Conservation (phyloP, 2,888 invertebrate genomes). For the Tenthredo livida region DNA sequence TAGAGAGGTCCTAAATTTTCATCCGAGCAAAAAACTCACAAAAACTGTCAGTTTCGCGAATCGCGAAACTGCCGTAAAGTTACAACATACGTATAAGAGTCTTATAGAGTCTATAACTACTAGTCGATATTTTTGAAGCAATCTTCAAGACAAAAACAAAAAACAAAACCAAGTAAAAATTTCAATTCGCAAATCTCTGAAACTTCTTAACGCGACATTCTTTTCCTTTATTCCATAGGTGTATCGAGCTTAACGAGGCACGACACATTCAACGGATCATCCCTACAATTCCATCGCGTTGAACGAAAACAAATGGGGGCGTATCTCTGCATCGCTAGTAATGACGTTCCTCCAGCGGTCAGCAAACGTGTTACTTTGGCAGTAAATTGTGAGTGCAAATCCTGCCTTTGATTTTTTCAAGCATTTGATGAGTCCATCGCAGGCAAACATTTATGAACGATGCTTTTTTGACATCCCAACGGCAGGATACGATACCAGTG, state of each 20-base stretch:
- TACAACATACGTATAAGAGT: too few relatives aligned
- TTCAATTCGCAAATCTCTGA: background rate
- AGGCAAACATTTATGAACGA: background rate
- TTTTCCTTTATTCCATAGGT: slow-evolving; percentile 62
- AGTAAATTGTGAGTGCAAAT: slow-evolving; percentile 90
- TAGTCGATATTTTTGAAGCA: background rate
- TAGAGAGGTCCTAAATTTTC: too few relatives aligned
- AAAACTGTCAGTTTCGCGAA: too few relatives aligned
- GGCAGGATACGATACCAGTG: too few relatives aligned
- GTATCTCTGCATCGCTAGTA: slow-evolving; percentile 94
- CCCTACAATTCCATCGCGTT: slow-evolving; percentile 87
- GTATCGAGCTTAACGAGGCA: slow-evolving; percentile 67
- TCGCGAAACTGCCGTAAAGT: too few relatives aligned
- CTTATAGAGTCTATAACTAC: too few relatives aligned
- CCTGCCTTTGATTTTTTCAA: background rate
- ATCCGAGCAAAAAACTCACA: too few relatives aligned
- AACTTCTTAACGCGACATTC: background rate
- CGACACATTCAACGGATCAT: slow-evolving; percentile 88
- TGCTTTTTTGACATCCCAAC: background rate
- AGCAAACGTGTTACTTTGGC: slow-evolving; percentile 92
- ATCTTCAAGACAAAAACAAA: background rate
- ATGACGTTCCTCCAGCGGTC: slow-evolving; percentile 94
- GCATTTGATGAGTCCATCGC: background rate
- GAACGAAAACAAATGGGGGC: slow-evolving; percentile 95
- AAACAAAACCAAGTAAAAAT: background rate